Evolutionary conservation across 2,888 invertebrate species (phyloP), one percentile per base, ranked within the genome.

Genomic region (Hydriomena furcata): DNA sequence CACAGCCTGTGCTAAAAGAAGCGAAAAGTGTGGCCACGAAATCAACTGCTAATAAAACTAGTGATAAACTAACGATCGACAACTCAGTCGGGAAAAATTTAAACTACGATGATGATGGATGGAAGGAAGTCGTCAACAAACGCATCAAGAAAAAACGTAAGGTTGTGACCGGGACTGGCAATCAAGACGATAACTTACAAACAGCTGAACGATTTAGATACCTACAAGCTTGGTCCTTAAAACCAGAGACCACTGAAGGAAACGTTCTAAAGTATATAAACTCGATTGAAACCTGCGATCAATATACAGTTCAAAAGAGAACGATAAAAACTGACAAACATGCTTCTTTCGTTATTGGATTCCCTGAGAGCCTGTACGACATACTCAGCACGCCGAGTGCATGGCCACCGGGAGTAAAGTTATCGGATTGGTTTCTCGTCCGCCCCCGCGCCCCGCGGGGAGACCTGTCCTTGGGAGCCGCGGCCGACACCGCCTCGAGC

Each of bases 161-260:
- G 4, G 10, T 28, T 10, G 10, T 10, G 10, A 11, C 11, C 2
- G 31, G 31, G 2, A 31, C 31, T 7, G 31, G 8, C 1, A 13
- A 13, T 1, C 6, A 2, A 7, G n/a, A 24, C 4, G 17, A 32
- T 7, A 38, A 28, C 7, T 11, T 46, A 1, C 32, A 38, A 20
- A 34, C 46, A 1, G 38, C 7, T 7, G 46, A 46, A n/a, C 24
- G 27, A 7, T n/a, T 31, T 7, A 38, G 11, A 6, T 34, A 38
- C n/a, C 32, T 47, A 0, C 40, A 47, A 28, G 47, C 47, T 0
- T 47, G 47, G 47, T 25, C 10, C 5, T 35, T 47, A 7, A 40
- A 13, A 41, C 21, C 40, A 1, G 41, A 47, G 0, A 41, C 47
- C 11, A 41, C 40, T 0, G n/a, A 21, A 0, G 40, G 34, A 12